Conservation (phyloP, 1,140 invertebrate species). For the Cardiocondyla obscurior region DNA sequence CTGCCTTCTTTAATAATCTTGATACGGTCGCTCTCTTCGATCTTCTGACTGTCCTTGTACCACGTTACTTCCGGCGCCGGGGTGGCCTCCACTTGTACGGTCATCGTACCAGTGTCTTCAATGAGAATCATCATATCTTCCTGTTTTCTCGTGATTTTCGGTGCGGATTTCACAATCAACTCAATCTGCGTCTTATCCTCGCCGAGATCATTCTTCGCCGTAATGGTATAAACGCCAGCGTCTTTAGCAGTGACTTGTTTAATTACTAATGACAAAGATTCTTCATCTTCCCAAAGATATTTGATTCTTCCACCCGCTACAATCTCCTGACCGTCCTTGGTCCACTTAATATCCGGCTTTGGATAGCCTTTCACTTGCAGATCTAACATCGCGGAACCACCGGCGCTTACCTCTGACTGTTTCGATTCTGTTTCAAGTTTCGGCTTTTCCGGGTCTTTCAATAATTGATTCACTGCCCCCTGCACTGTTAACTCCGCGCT, state of each 20-base stretch:
- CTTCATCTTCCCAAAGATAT: constrained; percentile 95
- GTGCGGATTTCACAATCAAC: constrained; percentile 91
- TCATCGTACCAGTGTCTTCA: constrained; percentile 88
- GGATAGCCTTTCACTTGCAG: constrained; percentile 95
- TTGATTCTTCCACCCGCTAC: constrained; percentile 92
- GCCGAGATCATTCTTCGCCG: constrained; percentile 95
- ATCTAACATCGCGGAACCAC: constrained; percentile 97
- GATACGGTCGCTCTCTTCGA: constrained; percentile 88
- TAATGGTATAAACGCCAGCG: constrained; percentile 93
- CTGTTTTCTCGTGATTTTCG: constrained; percentile 92
- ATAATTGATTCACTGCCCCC: constrained; percentile 91
- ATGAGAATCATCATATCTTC: constrained; percentile 89
- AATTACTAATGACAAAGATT: constrained; percentile 94
- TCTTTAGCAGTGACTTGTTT: constrained; percentile 93
- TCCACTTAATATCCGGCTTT: constrained; percentile 95
- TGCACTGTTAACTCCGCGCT: constrained; percentile 96
- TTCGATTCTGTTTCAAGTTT: constrained; percentile 89
- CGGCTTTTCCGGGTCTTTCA: constrained; percentile 92
- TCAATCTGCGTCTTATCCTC: constrained; percentile 90
- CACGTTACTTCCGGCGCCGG: constrained; percentile 92
- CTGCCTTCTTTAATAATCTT: constrained; percentile 88
- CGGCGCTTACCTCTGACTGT: constrained; percentile 90
- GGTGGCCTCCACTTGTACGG: constrained; percentile 92
- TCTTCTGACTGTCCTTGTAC: constrained; percentile 93
- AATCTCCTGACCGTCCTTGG: constrained; percentile 92